Evolutionary conservation across 2,113 vertebrate species (phyloP).

Genomic region (Colistium nudipinnis): DNA sequence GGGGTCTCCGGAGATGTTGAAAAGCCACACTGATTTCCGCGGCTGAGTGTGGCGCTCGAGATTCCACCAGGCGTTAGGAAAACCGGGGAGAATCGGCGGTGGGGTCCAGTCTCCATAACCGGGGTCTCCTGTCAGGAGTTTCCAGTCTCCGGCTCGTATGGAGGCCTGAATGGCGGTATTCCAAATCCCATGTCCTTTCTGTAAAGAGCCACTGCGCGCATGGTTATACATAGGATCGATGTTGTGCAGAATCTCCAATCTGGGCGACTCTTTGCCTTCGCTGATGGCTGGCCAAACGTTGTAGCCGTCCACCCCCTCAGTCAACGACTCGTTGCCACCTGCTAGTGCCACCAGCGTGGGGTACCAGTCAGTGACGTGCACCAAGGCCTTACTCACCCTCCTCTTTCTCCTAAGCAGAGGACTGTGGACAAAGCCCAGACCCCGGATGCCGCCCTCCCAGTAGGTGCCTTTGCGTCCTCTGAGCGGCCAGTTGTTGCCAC

Average conservation of each 20-base stretch:
- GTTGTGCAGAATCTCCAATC: constrained; percentile 95
- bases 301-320: constrained; percentile 88
- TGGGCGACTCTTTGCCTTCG: constrained; percentile 89
- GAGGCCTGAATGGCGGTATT: constrained; percentile 95
- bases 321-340: constrained; percentile 85
- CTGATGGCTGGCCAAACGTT: constrained; percentile 94
- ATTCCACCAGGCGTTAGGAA: constrained; percentile 94
- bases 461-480: constrained; percentile 97
- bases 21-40: constrained; percentile 90
- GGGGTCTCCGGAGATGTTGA: constrained; percentile 94
- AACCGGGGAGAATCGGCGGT: constrained; percentile 88
- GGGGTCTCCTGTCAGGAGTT: constrained; percentile 94
- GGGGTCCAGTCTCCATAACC: constrained; percentile 98
- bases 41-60: constrained; percentile 87
- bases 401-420: constrained; percentile 89
- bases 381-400: constrained; percentile 87
- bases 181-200: constrained; percentile 91
- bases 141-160: constrained; percentile 93
- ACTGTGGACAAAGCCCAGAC: constrained; percentile 95
- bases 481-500: constrained; percentile 97
- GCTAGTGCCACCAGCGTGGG: constrained; percentile 92
- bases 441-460: constrained; percentile 95
- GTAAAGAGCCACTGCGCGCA: constrained; percentile 87
- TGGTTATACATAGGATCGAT: constrained; percentile 95
- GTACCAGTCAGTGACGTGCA: constrained; percentile 99